These are phyloP conservation scores for Glossophaga mutica DNA, from an alignment of 2,797 vertebrate genomes.

Conservation along the genomic window DNA sequence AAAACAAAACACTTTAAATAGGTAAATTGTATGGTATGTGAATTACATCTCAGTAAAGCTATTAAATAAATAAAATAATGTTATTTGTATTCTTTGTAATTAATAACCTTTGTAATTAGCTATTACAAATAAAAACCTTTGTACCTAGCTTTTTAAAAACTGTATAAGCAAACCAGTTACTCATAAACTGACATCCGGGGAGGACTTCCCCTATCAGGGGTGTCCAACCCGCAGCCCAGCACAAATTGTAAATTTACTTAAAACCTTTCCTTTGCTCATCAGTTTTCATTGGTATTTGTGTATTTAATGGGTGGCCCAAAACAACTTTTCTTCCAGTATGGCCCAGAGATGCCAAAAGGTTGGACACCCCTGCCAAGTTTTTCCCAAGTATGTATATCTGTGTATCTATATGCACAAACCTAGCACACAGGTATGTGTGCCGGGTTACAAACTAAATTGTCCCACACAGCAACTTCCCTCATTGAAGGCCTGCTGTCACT, in stretches of 20 bases:
- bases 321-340: too few species aligned
- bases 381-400: not conserved
- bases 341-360: too few species aligned
- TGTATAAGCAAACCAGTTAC: not conserved
- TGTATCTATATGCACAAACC: not conserved
- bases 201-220: not conserved
- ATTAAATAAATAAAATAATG: not conserved
- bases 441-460: not conserved
- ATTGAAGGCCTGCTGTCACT: fast-evolving
- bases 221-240: too few species aligned
- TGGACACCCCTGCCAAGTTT: not conserved
- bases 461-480: fast-evolving
- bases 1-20: not conserved
- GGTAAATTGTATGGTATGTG: not conserved
- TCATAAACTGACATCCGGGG: not conserved
- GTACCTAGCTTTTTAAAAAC: not conserved
- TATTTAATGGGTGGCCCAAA: too few species aligned
- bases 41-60: not conserved
- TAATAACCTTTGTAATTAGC: not conserved
- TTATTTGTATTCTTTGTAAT: not conserved
- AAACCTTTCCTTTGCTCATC: too few species aligned
- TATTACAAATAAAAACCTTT: not conserved
- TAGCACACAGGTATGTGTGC: too few species aligned
- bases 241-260: too few species aligned
- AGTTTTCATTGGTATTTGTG: too few species aligned